Conservation (phyloP, 2,113 vertebrate species). For the Epinephelus moara region DNA sequence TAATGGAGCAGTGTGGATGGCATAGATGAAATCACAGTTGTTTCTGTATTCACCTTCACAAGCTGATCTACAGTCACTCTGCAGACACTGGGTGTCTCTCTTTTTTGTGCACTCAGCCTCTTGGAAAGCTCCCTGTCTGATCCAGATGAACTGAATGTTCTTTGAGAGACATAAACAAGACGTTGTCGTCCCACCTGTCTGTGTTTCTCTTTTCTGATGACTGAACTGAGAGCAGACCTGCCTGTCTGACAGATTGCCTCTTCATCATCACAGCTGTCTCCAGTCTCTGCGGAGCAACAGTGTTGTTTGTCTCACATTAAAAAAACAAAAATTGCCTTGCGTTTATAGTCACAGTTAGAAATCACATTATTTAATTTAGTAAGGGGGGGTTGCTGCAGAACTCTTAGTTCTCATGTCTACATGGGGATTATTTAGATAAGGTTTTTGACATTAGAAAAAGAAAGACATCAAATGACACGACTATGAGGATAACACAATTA, state of each 20-base stretch:
- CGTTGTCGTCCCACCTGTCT: not conserved
- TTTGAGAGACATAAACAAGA: not conserved
- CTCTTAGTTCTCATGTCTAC: not conserved
- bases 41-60: not conserved
- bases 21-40: not conserved
- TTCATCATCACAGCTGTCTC: conserved; percentile 14
- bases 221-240: conserved; percentile 1
- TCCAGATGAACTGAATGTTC: not conserved
- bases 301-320: not conserved
- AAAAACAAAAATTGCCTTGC: not conserved
- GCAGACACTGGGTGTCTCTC: not conserved
- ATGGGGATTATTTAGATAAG: not conserved
- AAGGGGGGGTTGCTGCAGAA: too few relatives aligned
- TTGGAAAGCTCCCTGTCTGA: not conserved
- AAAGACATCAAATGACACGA: too few relatives aligned
- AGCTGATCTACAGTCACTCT: not conserved
- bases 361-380: not conserved
- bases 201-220: not conserved
- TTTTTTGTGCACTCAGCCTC: not conserved
- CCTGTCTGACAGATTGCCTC: conserved; percentile 10
- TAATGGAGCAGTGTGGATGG: not conserved
- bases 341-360: not conserved
- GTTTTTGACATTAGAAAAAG: not conserved
- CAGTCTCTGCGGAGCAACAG: not conserved
- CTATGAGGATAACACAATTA: too few relatives aligned